Conservation (phyloP, 1,140 invertebrate genomes). For the Euwallacea fornicatus region DNA sequence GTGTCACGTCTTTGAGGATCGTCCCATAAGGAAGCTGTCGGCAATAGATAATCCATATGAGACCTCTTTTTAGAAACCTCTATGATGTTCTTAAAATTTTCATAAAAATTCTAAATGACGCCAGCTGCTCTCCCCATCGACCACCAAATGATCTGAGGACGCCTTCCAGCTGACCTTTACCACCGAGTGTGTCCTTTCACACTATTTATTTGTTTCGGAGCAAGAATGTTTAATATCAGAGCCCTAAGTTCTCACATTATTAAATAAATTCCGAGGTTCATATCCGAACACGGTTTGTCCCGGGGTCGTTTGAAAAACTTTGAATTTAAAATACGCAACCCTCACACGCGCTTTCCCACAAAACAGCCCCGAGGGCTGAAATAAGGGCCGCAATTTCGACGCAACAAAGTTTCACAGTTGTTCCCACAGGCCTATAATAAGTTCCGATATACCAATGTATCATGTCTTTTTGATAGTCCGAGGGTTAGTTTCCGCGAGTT, state of each 20-base stretch:
- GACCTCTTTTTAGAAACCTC: too few relatives aligned
- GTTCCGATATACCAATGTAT: constrained; percentile 53
- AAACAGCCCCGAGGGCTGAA: constrained; percentile 8
- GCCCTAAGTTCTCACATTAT: constrained; percentile 17
- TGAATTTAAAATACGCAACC: constrained; percentile 34
- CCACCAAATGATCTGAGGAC: too few relatives aligned
- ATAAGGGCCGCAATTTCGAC: constrained; percentile 36
- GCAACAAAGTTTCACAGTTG: constrained; percentile 37
- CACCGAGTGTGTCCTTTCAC: too few relatives aligned
- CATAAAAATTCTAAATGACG: too few relatives aligned
- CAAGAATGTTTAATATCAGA: neutral
- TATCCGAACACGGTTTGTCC: constrained; percentile 9
- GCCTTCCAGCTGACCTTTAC: too few relatives aligned
- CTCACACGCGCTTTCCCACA: constrained; percentile 24
- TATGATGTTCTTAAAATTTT: too few relatives aligned
- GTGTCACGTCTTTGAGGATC: too few relatives aligned
- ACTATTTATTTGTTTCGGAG: neutral
- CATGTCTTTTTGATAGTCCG: constrained; percentile 40
- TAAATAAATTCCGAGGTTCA: constrained; percentile 21
- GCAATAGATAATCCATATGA: too few relatives aligned
- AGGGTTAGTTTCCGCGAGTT: neutral
- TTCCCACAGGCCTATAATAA: constrained; percentile 53
- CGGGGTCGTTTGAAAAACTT: constrained; percentile 20
- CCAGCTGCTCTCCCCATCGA: too few relatives aligned
- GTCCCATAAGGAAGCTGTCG: too few relatives aligned